Conservation (phyloP, 2,797 vertebrate species). For the Nothura maculosa region DNA sequence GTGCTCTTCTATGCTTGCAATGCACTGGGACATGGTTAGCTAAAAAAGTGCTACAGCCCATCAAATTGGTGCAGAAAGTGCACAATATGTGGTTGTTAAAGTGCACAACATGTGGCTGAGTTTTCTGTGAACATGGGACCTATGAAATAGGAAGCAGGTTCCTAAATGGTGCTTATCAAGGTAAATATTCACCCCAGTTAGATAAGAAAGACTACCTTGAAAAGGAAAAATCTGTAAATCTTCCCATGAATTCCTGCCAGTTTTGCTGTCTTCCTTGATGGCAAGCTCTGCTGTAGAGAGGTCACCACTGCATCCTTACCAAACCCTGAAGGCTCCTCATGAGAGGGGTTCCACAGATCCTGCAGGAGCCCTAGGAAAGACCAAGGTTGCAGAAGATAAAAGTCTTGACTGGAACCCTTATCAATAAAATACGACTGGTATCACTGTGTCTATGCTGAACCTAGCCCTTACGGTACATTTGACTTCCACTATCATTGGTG, state of each 20-base stretch:
- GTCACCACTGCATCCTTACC: too few species aligned
- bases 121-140: not conserved
- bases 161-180: not conserved
- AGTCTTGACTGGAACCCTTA: not conserved
- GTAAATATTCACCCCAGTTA: not conserved
- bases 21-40: not conserved
- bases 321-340: too few species aligned
- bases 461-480: rapidly evolving
- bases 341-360: not conserved
- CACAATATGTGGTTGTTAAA: too few species aligned
- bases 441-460: rapidly evolving
- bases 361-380: not conserved
- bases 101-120: too few species aligned
- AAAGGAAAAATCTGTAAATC: not conserved
- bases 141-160: not conserved
- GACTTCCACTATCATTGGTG: rapidly evolving
- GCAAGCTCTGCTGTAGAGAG: too few species aligned
- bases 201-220: not conserved
- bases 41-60: not conserved
- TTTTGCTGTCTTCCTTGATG: too few species aligned
- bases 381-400: not conserved
- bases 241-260: too few species aligned
- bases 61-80: not conserved
- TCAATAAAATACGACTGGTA: not conserved
- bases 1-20: not conserved